Evolutionary conservation across 2,888 invertebrate genomes (phyloP).

Genomic region (Temnothorax unifasciatus): DNA sequence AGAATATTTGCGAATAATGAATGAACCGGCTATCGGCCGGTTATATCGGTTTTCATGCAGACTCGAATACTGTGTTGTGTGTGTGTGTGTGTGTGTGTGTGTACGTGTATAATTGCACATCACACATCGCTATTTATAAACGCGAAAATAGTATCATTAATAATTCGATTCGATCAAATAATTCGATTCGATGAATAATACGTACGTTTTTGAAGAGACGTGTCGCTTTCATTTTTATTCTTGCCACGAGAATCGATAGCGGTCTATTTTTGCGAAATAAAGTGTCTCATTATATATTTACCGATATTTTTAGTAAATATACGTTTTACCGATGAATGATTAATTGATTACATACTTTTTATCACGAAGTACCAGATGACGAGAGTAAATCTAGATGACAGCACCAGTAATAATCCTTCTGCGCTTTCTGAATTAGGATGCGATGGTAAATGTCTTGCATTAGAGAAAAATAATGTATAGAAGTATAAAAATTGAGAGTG

Average conservation of each 20-base stretch:
- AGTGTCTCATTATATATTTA: not conserved
- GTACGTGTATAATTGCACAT: not conserved
- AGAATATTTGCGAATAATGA: slow-evolving; percentile 8
- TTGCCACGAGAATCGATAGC: not conserved
- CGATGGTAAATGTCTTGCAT: too few relatives aligned
- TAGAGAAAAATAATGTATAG: too few relatives aligned
- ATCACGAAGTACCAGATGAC: not conserved
- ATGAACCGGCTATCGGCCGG: not conserved
- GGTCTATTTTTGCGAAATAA: not conserved
- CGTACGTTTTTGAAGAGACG: not conserved
- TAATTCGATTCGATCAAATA: not conserved
- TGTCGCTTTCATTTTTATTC: not conserved
- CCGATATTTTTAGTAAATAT: not conserved
- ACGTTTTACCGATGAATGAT: not conserved
- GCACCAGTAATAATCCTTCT: not conserved
- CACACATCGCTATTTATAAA: slow-evolving; percentile 12
- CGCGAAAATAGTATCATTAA: not conserved
- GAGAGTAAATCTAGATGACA: not conserved
- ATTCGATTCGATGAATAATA: not conserved
- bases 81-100: too few relatives aligned
- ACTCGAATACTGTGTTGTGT: not conserved
- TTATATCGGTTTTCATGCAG: not conserved
- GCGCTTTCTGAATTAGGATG: too few relatives aligned
- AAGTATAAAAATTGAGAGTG: too few relatives aligned
- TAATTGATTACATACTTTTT: not conserved